phyloP scores from a whole-genome alignment of 2,113 vertebrate genomes.

The Conger conger region DNA sequence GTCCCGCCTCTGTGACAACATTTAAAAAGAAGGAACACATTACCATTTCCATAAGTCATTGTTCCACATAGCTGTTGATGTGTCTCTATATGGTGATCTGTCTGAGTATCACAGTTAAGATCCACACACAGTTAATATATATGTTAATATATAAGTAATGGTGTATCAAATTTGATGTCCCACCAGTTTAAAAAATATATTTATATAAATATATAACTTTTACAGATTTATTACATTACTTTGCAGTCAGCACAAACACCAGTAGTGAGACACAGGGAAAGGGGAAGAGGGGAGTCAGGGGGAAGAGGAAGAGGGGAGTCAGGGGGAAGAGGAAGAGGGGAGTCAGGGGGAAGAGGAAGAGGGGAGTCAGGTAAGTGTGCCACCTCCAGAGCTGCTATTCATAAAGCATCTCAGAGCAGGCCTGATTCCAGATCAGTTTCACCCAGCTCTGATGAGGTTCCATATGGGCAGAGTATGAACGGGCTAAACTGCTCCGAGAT shows the following conservation, averaged over 20 bases:
- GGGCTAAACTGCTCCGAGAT: background rate
- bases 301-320: no score
- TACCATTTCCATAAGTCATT: background rate
- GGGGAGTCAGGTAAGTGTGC: no score
- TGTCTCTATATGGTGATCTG: background rate
- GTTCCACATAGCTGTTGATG: background rate
- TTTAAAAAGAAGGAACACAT: background rate
- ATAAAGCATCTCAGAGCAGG: background rate
- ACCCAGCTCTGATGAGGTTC: background rate
- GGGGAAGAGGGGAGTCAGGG: no score
- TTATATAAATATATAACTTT: background rate
- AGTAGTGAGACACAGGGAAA: background rate
- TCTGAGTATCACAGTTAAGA: background rate
- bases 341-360: no score
- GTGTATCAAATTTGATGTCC: no score
- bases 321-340: no score
- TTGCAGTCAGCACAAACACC: background rate
- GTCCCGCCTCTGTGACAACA: background rate
- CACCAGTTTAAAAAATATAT: no score
- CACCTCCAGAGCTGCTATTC: background rate
- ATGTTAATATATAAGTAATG: no score
- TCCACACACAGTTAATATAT: background rate
- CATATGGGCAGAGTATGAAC: background rate
- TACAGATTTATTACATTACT: background rate
- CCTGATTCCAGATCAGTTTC: background rate